Evolutionary conservation across 2,888 invertebrate species (phyloP), one percentile per base, ranked within the genome.

Genomic region (Tethea ocularis): DNA sequence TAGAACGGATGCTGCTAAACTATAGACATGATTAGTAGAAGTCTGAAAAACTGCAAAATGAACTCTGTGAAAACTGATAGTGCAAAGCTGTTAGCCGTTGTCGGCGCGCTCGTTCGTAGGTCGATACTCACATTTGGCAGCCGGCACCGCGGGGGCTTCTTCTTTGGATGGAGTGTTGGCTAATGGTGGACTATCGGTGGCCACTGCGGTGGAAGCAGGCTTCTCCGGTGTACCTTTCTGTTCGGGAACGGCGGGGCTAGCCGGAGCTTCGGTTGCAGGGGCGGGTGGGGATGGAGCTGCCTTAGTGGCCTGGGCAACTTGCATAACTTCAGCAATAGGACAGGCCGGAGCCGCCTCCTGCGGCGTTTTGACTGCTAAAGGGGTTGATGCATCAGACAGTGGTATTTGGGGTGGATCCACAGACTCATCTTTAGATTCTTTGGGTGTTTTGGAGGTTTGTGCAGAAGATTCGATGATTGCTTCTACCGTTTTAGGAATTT

Each of bases 31-130:
- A 91, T 90, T 91, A 91, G 91, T 92, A 82, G 67, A 83, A 89
- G 82, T 82, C 80, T 83, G 82, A 89, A 89, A 46, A 91, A 91
- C 88, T 86, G 89, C 88, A 89, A 91, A 90, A 89, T 89, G 74
- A 91, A 91, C 85, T 90, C 88, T 67, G 88, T 90, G 89, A 88
- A 83, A 84, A 78, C 78, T 84, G 86, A 84, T 59, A 80, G 81
- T 92, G 93, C 93, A 90, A 91, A 90, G 90, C 90, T 81, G 83
- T 85, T 83, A 84, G 78, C 77, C 71, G 71, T 74, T 63, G 67
- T 56, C 58, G 74, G 68, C 41, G 60, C 65, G 67, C 52, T 60
- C 67, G 57, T 46, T 46, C 20, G 17, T 46, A 8, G 62, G 29
- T 58, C 58, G 60, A 66, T 88, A 92, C 93, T 93, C 75, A 93